phyloP scores from a whole-genome alignment of 1,140 invertebrate species.

The Drosophila murphyi region DNA sequence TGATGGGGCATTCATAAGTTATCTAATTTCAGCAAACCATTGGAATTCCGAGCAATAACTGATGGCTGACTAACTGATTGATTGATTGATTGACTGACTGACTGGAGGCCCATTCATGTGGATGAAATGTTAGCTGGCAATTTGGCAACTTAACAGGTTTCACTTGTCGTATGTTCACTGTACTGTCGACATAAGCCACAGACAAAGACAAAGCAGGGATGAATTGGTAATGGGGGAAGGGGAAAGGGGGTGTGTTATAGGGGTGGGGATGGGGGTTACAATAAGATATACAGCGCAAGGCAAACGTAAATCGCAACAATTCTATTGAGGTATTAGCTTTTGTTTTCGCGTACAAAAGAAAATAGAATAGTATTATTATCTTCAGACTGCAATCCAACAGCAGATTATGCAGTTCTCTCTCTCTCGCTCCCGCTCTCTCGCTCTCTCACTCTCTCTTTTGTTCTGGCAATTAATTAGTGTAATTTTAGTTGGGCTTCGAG shows the following conservation, averaged over 20 bases:
- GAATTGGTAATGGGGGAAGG: too few species aligned
- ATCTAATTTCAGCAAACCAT: too few species aligned
- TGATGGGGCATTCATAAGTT: too few species aligned
- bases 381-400: neutral
- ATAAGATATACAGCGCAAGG: neutral
- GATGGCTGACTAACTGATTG: too few species aligned
- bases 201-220: neutral
- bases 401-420: neutral
- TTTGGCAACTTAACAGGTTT: slow-evolving; percentile 32
- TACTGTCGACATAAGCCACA: too few species aligned
- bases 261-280: neutral
- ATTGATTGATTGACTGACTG: neutral
- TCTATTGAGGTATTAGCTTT: slow-evolving; percentile 15
- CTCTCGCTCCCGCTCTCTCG: neutral
- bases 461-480: neutral
- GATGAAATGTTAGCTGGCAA: slow-evolving; percentile 6
- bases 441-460: neutral
- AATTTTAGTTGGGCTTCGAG: slow-evolving; percentile 8
- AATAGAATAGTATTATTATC: slow-evolving; percentile 20
- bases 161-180: neutral
- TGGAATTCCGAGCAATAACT: too few species aligned
- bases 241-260: neutral
- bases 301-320: slow-evolving; percentile 16
- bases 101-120: neutral
- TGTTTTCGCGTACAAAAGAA: slow-evolving; percentile 7